These are phyloP conservation scores for Pangasius macronema DNA, from an alignment of 2,797 vertebrate genomes.

Conservation along the genomic window DNA sequence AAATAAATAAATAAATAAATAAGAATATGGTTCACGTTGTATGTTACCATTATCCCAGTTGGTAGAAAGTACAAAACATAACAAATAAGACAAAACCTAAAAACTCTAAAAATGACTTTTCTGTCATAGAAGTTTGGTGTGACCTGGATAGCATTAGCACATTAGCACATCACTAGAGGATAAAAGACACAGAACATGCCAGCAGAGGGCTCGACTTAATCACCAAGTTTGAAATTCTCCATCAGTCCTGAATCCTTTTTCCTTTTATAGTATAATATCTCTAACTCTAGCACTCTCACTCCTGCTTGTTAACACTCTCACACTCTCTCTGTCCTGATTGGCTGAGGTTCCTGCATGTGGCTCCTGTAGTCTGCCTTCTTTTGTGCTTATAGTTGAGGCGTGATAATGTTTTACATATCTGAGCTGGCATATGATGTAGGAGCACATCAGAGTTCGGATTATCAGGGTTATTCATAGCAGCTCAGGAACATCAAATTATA, in stretches of 20 bases:
- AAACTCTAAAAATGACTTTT: background rate
- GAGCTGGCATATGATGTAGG: background rate
- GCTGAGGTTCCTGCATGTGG: background rate
- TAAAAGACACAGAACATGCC: background rate
- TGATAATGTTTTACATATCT: background rate
- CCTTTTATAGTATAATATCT: background rate
- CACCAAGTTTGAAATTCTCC: background rate
- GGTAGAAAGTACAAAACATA: background rate
- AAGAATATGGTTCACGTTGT: background rate
- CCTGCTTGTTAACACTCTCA: background rate
- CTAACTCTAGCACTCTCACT: background rate
- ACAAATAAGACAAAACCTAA: background rate
- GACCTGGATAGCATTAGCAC: background rate
- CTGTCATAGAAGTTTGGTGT: background rate
- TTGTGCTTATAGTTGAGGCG: background rate
- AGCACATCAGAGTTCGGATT: background rate
- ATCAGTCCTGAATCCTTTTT: background rate
- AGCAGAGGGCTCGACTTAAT: background rate
- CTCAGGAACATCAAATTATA: background rate
- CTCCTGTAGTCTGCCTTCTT: background rate
- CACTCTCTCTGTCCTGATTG: background rate
- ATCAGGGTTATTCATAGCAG: background rate
- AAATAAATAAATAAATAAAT: background rate
- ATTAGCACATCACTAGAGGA: background rate
- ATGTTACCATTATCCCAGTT: background rate